Evolutionary conservation across 2,888 invertebrate genomes (phyloP).

Genomic region (Cosmorhoe ocellata): DNA sequence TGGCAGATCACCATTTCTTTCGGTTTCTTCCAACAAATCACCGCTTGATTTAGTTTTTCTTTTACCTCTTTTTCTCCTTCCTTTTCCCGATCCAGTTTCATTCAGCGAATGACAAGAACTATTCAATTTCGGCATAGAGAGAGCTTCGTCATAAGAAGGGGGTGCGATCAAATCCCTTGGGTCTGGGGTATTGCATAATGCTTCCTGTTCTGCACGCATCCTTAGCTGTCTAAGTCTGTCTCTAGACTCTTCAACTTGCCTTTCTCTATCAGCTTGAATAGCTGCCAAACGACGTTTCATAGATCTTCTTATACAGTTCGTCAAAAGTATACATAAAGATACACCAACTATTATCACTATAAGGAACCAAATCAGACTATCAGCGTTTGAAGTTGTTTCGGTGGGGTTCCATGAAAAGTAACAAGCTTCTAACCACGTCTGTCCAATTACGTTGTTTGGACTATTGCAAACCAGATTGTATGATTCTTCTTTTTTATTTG

Average conservation of each 20-base stretch:
- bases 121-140: slow-evolving; percentile 87
- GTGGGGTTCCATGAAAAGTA: slow-evolving; percentile 82
- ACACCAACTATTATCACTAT: slow-evolving; percentile 80
- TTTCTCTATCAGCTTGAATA: slow-evolving; percentile 77
- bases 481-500: slow-evolving; percentile 77
- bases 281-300: slow-evolving; percentile 78
- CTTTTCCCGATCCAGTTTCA: slow-evolving; percentile 70
- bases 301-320: slow-evolving; percentile 79
- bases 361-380: slow-evolving; percentile 83
- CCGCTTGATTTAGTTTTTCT: slow-evolving; percentile 80
- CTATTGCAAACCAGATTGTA: slow-evolving; percentile 85
- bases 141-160: slow-evolving; percentile 90
- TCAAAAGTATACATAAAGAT: slow-evolving; percentile 76
- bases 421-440: slow-evolving; percentile 87
- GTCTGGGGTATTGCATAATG: slow-evolving; percentile 84
- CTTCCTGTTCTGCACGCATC: slow-evolving; percentile 78
- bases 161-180: slow-evolving; percentile 86
- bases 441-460: slow-evolving; percentile 83
- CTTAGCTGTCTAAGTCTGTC: slow-evolving; percentile 80
- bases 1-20: slow-evolving; percentile 65
- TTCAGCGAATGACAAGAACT: slow-evolving; percentile 82
- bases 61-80: slow-evolving; percentile 63
- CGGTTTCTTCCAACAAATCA: slow-evolving; percentile 74
- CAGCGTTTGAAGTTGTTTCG: slow-evolving; percentile 60
- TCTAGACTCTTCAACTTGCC: slow-evolving; percentile 82